Base-by-base conservation (phyloP, 2,888 invertebrate genomes). In the Cenopis cana region DNA sequence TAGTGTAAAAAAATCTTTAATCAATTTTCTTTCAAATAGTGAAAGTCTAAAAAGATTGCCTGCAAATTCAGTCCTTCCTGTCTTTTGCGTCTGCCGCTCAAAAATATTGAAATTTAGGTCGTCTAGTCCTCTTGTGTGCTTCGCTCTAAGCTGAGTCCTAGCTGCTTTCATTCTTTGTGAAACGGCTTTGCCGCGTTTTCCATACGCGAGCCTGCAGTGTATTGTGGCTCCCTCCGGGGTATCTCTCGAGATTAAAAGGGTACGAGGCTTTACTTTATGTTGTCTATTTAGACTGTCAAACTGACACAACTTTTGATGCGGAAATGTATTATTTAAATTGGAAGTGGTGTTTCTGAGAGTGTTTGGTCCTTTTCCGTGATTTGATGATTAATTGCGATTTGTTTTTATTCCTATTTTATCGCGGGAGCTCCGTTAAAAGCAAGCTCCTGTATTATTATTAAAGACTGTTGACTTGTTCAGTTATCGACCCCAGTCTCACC, bases 101-200 rank as follows among this genome's bases (percentile, higher is more conserved):
- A 33, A 71, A 71, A 67, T 61, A 61, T 67, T 56, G 38, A 41
- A 17, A 67, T 67, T 38, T 71, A 60, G 71, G 71, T 71, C 70
- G 70, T 12, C 60, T 55, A 55, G 50, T 71, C 61, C 61, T 61
- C 49, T 67, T 67, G 49, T 60, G 38, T 71, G 55, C 38, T 46
- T 64, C 17, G 41, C 50, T 49, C 56, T 80, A 79, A 80, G 78
- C 82, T 78, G 80, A 81, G 77, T 75, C 70, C 75, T 75, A 69
- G 55, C 71, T 71, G 61, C 71, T 61, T 67, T 71, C 61, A 69
- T 59, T 59, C 67, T 73, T 68, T 70, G 70, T 73, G 68, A 18
- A 55, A 67, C 69, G 59, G 73, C 64, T 70, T 67, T 59, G 68
- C 64, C 64, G 67, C 59, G 38, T 20, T 57, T 3, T 57, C 3